Percentiles rank a stretch among this genome's conserved stretches.
These are phyloP conservation scores for Carposina sasakii DNA, from an alignment of 1,140 invertebrate genomes.

Conservation along the genomic window DNA sequence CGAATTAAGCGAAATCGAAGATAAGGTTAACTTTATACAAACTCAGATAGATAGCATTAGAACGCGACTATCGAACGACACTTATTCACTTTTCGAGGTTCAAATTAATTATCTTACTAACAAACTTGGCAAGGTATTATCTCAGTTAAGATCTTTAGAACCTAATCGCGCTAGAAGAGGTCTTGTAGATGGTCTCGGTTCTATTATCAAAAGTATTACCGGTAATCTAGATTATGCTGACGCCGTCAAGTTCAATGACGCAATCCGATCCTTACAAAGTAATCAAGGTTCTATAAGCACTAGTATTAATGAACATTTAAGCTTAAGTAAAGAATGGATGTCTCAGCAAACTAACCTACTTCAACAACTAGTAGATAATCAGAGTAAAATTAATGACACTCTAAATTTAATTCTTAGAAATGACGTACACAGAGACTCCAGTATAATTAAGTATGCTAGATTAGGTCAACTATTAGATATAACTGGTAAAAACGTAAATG, in stretches of 20 bases:
- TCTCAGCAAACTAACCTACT: not conserved
- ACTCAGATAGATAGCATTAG: not conserved
- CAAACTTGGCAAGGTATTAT: not conserved
- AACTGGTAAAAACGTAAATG: not conserved
- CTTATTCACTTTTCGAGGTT: not conserved
- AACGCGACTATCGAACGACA: not conserved
- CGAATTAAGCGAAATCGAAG: not conserved
- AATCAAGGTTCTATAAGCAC: not conserved
- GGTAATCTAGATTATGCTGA: conserved; percentile 2
- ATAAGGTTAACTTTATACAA: not conserved
- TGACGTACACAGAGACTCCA: not conserved
- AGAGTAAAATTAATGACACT: not conserved
- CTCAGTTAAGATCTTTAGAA: not conserved
- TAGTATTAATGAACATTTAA: not conserved
- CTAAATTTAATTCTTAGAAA: not conserved
- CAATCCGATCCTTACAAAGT: not conserved
- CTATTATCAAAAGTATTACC: conserved; percentile 4
- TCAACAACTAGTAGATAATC: not conserved
- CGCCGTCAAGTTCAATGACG: not conserved
- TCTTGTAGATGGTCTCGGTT: not conserved
- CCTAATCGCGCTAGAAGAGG: not conserved
- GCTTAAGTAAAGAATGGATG: not conserved
- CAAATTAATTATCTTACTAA: not conserved
- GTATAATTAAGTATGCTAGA: not conserved
- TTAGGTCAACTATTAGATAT: conserved; percentile 2